These are phyloP conservation scores for Spodoptera picta DNA, from an alignment of 2,888 invertebrate genomes.

Conservation along the genomic window DNA sequence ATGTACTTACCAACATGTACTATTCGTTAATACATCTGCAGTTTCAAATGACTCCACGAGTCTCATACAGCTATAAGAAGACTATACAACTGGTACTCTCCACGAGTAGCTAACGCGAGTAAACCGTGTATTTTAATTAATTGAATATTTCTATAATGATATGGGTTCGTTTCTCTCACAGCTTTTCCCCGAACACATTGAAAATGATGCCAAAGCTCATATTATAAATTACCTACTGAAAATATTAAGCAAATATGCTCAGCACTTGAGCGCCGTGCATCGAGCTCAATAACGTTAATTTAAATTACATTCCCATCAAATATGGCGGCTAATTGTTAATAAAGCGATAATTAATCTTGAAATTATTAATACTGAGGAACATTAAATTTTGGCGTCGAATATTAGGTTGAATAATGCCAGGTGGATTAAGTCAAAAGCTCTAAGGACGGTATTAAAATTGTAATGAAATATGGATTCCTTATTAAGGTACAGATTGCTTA, in stretches of 20 bases:
- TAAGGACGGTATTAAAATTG: conserved; percentile 18
- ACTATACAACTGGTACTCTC: too few relatives aligned
- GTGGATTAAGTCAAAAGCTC: conserved; percentile 45
- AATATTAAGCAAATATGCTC: conserved; percentile 65
- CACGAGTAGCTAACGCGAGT: too few relatives aligned
- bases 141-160: too few relatives aligned
- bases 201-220: conserved; percentile 25
- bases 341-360: conserved; percentile 68
- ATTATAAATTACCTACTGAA: conserved; percentile 53
- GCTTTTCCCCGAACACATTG: conserved; percentile 2
- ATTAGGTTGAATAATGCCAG: conserved; percentile 39
- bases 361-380: conserved; percentile 54
- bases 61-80: too few relatives aligned
- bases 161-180: background rate
- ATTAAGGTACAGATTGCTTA: conserved; percentile 1
- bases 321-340: conserved; percentile 67
- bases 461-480: conserved; percentile 25
- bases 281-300: conserved; percentile 68
- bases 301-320: conserved; percentile 71
- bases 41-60: too few relatives aligned
- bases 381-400: conserved; percentile 42
- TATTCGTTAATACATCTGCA: too few relatives aligned
- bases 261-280: conserved; percentile 64
- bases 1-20: too few relatives aligned
- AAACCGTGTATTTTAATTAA: too few relatives aligned